Percentiles rank a stretch among this genome's conserved stretches.
These are phyloP conservation scores for Rhynchophorus ferrugineus DNA, from an alignment of 1,140 invertebrate genomes.

Conservation along the genomic window DNA sequence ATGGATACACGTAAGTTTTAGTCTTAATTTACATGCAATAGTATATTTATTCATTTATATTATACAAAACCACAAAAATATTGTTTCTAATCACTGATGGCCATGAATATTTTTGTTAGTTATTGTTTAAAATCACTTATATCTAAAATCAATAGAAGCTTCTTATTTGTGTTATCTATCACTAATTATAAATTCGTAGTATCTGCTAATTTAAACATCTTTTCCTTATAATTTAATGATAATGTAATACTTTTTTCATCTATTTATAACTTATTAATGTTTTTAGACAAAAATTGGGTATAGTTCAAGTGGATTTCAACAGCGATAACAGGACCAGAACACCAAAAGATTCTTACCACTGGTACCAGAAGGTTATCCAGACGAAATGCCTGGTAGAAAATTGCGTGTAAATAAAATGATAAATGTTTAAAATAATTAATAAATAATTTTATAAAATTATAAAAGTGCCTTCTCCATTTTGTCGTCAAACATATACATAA, in stretches of 20 bases:
- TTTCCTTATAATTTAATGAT: slow-evolving; percentile 31
- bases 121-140: no score
- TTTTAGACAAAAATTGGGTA: slow-evolving; percentile 45
- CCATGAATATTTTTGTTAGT: no score
- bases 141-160: no score
- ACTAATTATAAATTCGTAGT: no score
- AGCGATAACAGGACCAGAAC: slow-evolving; percentile 41
- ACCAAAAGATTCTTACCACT: slow-evolving; percentile 43
- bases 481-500: not conserved
- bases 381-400: not conserved
- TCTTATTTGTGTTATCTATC: no score
- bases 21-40: no score
- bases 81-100: no score
- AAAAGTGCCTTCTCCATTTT: not conserved
- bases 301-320: slow-evolving; percentile 45
- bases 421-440: not conserved
- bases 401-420: not conserved
- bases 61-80: no score
- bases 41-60: no score
- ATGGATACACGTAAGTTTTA: slow-evolving; percentile 39
- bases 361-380: slow-evolving; percentile 36
- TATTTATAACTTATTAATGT: slow-evolving; percentile 1
- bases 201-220: not conserved
- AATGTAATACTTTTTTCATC: no score
- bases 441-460: not conserved